Base-by-base conservation (phyloP, 2,797 vertebrate genomes). In the Takifugu rubripes region DNA sequence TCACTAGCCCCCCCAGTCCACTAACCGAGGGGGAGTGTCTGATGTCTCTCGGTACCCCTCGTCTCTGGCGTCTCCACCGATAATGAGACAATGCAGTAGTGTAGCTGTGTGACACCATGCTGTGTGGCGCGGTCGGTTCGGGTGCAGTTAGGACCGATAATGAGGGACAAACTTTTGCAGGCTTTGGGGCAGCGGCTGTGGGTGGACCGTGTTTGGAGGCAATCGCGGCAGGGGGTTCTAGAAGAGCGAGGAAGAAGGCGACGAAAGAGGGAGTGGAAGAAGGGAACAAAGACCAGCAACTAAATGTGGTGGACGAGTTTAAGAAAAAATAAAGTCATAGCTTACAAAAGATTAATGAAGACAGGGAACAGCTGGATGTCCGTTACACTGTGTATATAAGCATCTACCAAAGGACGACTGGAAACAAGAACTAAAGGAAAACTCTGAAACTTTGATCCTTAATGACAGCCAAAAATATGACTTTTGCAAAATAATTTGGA, bases 81-180 rank as follows among this genome's bases (percentile, higher is more conserved):
- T 89, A 89, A 90, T 89, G 87, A 90, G 87, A 84, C 81, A 68
- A 77, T 80, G 56, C 74, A 58, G 61, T 48, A 77, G 59, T 59
- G 75, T 68, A 82, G 78, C 77, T 56, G 14, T 40, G 59, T 68
- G 82, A 76, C 72, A 58, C 73, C 86, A 86, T 52, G 84, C 85
- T 84, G 88, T 72, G 79, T 57, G 59, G 71, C 52, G 57, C 78
- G 84, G 79, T 72, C 74, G 79, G 74, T 75, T 48, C 56, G 74
- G 81, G 75, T 63, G 72, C 56, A 62, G 64, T 59, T 62, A 75
- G 65, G 77, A 68, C 72, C 44, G 82, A 88, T 92, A 90, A 92
- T 88, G 90, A 91, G 90, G 85, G 79, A 88, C 83, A 77, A 83
- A 88, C 67, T 86, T 84, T 85, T 54, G 68, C 76, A 81, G 74